Conservation (phyloP, 2,888 invertebrate species). For the Amblyjoppa proteus region DNA sequence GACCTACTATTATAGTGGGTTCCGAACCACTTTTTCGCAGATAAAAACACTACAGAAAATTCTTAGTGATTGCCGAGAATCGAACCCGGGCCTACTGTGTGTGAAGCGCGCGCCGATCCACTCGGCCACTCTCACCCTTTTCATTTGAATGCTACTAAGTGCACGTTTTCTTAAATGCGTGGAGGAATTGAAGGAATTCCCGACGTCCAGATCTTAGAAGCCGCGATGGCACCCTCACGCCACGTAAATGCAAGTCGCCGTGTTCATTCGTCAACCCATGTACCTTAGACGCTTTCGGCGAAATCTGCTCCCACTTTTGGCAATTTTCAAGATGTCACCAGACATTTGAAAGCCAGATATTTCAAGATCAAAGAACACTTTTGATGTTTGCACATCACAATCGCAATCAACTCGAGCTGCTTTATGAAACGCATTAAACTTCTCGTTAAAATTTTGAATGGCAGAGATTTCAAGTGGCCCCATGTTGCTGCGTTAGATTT, state of each 20-base stretch:
- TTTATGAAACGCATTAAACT: constrained; percentile 12
- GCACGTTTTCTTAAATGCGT: not conserved
- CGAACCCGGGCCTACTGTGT: too few relatives aligned
- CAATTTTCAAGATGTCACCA: constrained; percentile 47
- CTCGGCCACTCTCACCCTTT: too few relatives aligned
- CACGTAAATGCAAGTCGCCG: not conserved
- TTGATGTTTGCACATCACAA: constrained; percentile 4
- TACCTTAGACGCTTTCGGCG: not conserved
- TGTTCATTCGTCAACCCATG: not conserved
- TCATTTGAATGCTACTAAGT: not conserved
- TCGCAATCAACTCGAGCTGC: not conserved
- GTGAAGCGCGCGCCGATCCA: too few relatives aligned
- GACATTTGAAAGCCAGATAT: constrained; percentile 37
- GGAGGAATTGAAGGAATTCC: constrained; percentile 22
- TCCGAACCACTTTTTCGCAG: too few relatives aligned
- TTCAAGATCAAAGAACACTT: constrained; percentile 50
- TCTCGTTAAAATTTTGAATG: not conserved
- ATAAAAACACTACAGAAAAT: too few relatives aligned
- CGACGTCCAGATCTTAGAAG: not conserved
- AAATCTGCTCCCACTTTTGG: constrained; percentile 3
- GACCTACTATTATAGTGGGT: too few relatives aligned
- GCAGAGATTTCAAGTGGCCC: not conserved
- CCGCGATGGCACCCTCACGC: not conserved
- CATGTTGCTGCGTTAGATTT: constrained; percentile 17
- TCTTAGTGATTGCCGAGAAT: too few relatives aligned